These are phyloP conservation scores for Pavo muticus DNA, from an alignment of 2,113 vertebrate species.

Conservation along the genomic window DNA sequence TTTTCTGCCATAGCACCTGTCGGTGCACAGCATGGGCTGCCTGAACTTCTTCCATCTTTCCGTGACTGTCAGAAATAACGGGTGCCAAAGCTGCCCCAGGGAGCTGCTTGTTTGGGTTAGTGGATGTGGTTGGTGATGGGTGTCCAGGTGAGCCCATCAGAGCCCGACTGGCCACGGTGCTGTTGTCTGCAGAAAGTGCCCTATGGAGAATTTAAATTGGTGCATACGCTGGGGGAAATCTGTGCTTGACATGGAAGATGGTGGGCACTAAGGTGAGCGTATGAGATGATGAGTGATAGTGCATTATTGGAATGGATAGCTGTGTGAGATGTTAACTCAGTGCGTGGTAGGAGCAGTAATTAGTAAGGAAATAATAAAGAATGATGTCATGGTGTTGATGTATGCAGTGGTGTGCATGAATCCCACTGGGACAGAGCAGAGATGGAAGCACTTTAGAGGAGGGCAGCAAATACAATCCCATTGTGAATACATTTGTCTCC, in stretches of 20 bases:
- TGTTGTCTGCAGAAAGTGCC: not conserved
- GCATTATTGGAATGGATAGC: not conserved
- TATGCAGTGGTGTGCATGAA: not conserved
- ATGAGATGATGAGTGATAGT: not conserved
- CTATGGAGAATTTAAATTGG: not conserved
- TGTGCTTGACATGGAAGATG: fast-evolving
- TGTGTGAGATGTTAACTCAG: not conserved
- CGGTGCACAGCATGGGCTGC: not conserved
- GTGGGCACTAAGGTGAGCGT: not conserved
- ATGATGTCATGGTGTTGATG: not conserved
- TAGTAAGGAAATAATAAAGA: not conserved
- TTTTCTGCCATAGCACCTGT: not conserved
- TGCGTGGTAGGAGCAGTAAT: not conserved
- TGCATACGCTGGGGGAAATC: not conserved
- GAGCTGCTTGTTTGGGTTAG: not conserved
- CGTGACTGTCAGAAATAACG: not conserved
- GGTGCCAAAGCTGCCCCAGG: not conserved
- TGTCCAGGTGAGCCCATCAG: not conserved
- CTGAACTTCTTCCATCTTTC: not conserved
- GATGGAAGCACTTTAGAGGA: not conserved
- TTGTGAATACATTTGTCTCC: not conserved
- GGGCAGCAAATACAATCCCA: not conserved
- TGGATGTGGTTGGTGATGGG: not conserved
- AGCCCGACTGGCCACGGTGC: not conserved
- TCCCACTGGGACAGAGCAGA: not conserved